Evolutionary conservation across 2,113 vertebrate species (phyloP), one percentile per base, ranked within the genome.

Genomic region (Spilogale gracilis): DNA sequence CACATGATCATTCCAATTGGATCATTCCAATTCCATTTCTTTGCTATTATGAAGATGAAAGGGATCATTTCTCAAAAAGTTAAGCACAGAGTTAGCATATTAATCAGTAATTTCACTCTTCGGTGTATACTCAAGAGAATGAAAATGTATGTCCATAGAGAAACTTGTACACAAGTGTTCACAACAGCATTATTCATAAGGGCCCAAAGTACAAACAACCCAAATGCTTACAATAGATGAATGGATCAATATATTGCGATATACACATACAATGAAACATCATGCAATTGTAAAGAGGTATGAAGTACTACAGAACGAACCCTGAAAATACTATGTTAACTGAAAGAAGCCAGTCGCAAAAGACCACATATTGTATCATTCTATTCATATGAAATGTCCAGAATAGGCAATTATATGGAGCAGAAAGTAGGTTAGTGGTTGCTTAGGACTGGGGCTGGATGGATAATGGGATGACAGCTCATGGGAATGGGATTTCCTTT

Each of bases 151-250:
- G 20, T n/a, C 18, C 25, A 6, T 8, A 27, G 13, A 30, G 58
- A 74, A 11, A 91, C 12, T 0, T 8, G 32, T 12, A 5, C 9
- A 0, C 2, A 23, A 21, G 14, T 0, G 3, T 18, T 74, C 27
- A 30, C 5, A n/a, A 71, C 20, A 9, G 54, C 6, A 10, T 8
- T 13, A 5, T 10, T 88, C 58, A 4, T 32, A 14, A 3, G 0
- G 20, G 30, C 30, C 67, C 48, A 50, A 43, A 32, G 52, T 13
- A 25, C 54, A 43, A 23, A 8, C 58, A 43, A 3, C 30, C 16
- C 17, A 12, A 2, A 5, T 30, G 10, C 12, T 21, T 12, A 2
- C 13, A 27, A n/a, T 10, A 9, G 71, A 30, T 0, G 27, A 65
- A 16, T 2, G 71, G 61, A 21, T 27, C 25, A n/a, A 5, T 13